Evolutionary conservation across 2,113 vertebrate genomes (phyloP), one percentile per base, ranked within the genome.

Genomic region (Corvus hawaiiensis): DNA sequence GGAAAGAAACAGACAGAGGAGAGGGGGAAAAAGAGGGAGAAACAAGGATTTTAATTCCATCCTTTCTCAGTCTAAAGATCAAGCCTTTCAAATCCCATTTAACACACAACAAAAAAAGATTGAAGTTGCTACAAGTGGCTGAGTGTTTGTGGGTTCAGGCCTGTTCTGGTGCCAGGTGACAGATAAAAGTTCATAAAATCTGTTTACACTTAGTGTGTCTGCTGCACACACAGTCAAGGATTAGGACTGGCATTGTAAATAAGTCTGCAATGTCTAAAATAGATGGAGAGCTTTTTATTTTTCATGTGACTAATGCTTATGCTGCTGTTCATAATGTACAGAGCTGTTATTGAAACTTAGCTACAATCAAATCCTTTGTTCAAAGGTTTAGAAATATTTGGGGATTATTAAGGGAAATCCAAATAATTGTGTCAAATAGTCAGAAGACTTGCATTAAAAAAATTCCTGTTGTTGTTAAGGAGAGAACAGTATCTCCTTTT

Each of bases 21-120:
- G 8, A 62, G 4, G 3, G 6, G 0, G 1, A 3, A 18, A 41
- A 48, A 30, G 30, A 8, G 7, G 7, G 13, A 89, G 19, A 87
- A 92, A 89, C 11, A 76, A 84, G 62, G 18, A 52, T 58, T 91
- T 89, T 49, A 74, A 72, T 81, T 63, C 20, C 17, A 41, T 54
- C 21, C 11, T 69, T 54, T 54, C 39, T 81, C 32, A 28, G 21
- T 64, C 41, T 64, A 71, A 54, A 51, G 26, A 90, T 26, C 33
- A 79, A 68, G 20, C 11, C 30, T 75, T 87, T 81, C 41, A 89
- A 84, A 80, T 66, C 13, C 49, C 19, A 68, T 76, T 75, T 33
- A 88, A 37, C 22, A 41, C 14, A 49, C 8, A 37, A 43, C 14
- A 2, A 44, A 71, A 71, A 72, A 62, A 41, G 22, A 74, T 0